Evolutionary conservation across 2,113 vertebrate species (phyloP).

Genomic region (Aramus guarauna): DNA sequence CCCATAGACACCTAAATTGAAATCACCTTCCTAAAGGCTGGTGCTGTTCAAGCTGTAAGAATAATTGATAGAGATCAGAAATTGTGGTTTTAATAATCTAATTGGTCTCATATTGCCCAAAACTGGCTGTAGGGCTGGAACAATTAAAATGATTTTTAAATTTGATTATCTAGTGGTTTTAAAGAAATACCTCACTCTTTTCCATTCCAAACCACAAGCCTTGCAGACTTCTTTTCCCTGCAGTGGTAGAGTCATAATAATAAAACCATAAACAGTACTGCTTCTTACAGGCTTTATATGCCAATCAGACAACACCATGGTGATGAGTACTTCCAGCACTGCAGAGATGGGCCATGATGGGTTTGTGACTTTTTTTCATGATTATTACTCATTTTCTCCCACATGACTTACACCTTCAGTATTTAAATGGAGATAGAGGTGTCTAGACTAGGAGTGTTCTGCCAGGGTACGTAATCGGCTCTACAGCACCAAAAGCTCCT

Average conservation of each 20-base stretch:
- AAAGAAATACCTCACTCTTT: background rate
- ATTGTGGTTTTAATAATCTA: slow-evolving; percentile 31
- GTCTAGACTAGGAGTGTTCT: slow-evolving; percentile 49
- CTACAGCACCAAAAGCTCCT: background rate
- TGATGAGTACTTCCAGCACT: background rate
- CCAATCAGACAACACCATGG: background rate
- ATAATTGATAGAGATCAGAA: slow-evolving; percentile 40
- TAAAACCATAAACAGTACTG: background rate
- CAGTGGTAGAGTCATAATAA: background rate
- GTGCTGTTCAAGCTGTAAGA: background rate
- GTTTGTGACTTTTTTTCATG: background rate
- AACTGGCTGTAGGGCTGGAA: slow-evolving; percentile 9
- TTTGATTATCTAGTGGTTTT: slow-evolving; percentile 42
- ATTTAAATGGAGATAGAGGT: background rate
- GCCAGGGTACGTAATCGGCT: background rate
- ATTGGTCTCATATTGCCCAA: slow-evolving; percentile 13
- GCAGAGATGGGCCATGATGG: background rate
- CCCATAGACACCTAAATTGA: background rate
- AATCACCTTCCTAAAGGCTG: slow-evolving; percentile 24
- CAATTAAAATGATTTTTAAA: slow-evolving; percentile 26
- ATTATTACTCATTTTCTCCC: background rate
- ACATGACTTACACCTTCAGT: background rate
- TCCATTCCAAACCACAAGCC: slow-evolving; percentile 24
- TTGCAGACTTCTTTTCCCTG: background rate
- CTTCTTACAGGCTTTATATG: background rate